phyloP scores from a whole-genome alignment of 2,113 vertebrate species.

The Naja naja region DNA sequence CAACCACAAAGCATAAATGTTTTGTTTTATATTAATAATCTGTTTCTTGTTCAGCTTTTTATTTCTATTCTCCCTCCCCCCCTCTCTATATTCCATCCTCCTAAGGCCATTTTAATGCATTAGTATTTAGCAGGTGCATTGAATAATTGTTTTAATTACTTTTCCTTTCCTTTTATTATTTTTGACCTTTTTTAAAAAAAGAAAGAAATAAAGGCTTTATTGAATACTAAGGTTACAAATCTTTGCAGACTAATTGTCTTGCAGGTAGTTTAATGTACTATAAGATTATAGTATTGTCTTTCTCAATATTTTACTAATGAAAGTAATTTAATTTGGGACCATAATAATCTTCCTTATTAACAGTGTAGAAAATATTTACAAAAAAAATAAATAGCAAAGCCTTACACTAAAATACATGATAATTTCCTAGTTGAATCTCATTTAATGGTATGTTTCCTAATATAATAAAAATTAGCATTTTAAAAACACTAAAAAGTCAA shows the following conservation, averaged over 20 bases:
- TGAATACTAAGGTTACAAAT: slow-evolving; percentile 1
- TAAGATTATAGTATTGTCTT: slow-evolving; percentile 29
- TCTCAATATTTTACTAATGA: slow-evolving; percentile 37
- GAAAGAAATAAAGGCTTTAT: slow-evolving; percentile 10
- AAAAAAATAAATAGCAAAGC: neutral
- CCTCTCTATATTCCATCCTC: neutral
- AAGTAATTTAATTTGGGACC: slow-evolving; percentile 41
- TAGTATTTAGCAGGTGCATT: neutral
- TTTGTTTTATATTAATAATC: slow-evolving; percentile 13
- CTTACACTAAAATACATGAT: neutral
- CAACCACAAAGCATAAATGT: neutral
- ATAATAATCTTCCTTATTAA: slow-evolving; percentile 35
- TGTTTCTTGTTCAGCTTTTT: slow-evolving; percentile 29
- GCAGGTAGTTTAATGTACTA: slow-evolving; percentile 17
- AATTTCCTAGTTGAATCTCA: neutral
- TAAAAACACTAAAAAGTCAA: neutral
- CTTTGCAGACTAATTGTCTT: slow-evolving; percentile 11
- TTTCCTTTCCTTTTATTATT: slow-evolving; percentile 3
- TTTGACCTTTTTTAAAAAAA: slow-evolving; percentile 20
- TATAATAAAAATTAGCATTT: neutral
- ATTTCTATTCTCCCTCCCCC: slow-evolving; percentile 2
- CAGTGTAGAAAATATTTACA: slow-evolving; percentile 21
- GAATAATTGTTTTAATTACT: slow-evolving; percentile 22
- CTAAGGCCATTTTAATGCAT: slow-evolving; percentile 10
- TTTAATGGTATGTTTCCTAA: neutral